Conservation (phyloP, 2,797 vertebrate species). For the Pogoniulus pusillus region DNA sequence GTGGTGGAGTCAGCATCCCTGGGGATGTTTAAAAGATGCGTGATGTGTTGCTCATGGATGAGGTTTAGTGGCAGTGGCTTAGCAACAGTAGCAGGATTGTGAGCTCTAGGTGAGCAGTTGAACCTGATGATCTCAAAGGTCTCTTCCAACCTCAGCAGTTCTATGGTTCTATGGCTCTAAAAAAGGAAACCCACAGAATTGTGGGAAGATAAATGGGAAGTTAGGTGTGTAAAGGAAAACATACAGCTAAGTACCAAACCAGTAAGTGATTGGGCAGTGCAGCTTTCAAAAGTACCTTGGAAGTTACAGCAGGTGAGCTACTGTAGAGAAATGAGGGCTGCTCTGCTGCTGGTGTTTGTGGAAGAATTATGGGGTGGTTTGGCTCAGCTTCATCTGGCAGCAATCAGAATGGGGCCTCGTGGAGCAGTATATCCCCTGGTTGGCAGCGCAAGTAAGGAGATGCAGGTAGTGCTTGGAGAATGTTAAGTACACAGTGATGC, state of each 20-base stretch:
- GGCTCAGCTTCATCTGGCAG: neutral
- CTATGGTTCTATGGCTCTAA: too few relatives aligned
- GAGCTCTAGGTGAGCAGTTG: too few relatives aligned
- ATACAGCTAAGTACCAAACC: accelerated
- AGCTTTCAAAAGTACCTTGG: neutral
- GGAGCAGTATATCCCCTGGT: neutral
- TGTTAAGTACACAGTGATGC: neutral
- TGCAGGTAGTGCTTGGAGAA: neutral
- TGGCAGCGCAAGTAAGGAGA: neutral
- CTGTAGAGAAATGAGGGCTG: neutral
- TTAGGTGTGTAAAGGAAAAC: neutral
- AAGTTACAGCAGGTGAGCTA: neutral
- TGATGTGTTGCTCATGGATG: too few relatives aligned
- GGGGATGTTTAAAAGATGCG: too few relatives aligned
- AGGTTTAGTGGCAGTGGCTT: too few relatives aligned
- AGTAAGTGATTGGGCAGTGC: accelerated
- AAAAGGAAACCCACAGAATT: neutral
- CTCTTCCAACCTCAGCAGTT: too few relatives aligned
- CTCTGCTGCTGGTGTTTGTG: neutral
- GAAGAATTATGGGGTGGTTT: neutral
- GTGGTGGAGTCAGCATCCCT: too few relatives aligned
- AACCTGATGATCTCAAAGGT: too few relatives aligned
- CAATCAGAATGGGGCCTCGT: neutral
- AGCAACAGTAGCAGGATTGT: too few relatives aligned
- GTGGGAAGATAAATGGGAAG: neutral